Evolutionary conservation across 2,888 invertebrate genomes (phyloP), one percentile per base, ranked within the genome.

Genomic region (Pseudolycoriella hygida): DNA sequence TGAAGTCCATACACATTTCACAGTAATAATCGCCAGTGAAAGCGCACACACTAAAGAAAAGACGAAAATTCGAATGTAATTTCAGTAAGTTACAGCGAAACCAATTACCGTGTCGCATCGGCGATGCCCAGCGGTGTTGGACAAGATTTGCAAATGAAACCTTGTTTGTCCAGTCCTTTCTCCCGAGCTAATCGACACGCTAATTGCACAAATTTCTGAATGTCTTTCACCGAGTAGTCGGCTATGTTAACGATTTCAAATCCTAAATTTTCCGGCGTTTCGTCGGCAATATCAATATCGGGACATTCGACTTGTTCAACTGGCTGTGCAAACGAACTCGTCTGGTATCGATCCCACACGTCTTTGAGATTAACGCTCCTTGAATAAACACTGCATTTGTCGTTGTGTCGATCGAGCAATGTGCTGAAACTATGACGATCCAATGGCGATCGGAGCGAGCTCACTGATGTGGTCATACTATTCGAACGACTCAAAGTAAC

Each of bases 11-110:
- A 58, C 97, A 98, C 48, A 76, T 78, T 41, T 75, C 72, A 61
- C 97, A 98, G 64, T 79, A 96, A 63, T 93, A 93, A 53, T 78
- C 74, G 3, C 88, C 92, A 53, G 87, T 85, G 60, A 83, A 90
- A 19, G 75, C 74, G 65, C 97, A 98, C 1, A 89, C 77, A 56
- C 76, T 78, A 48, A 38, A 59, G 56, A 18, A 31, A 18, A 17
- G 46, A 37, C 14, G 42, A 19, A 34, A 39, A 34, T 40, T 8
- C 30, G 11, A 30, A 30, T 10, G 11, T 30, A 30, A 30, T 30
- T 10, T 30, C 30, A 40, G 15, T 14, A 20, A 18, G 31, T 15
- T 17, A 17, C 15, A 17, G 38, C 14, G 37, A 39, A 32, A 12
- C 17, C 30, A 10, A 17, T 11, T 43, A 19, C 34, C 15, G 34